phyloP scores from a whole-genome alignment of 2,797 vertebrate genomes.

The Aphelocoma californica region DNA sequence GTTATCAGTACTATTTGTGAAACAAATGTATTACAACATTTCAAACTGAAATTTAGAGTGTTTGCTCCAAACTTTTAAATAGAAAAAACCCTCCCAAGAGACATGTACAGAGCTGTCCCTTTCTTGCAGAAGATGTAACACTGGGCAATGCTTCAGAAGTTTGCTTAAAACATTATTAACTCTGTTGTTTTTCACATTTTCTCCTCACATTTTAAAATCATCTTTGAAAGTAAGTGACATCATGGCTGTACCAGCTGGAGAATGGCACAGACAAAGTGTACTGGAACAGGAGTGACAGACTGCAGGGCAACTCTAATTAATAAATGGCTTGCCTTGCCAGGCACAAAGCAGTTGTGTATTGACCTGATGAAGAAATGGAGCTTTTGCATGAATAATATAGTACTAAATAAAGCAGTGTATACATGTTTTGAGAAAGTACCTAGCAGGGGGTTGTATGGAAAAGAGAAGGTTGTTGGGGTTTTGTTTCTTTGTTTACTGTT shows the following conservation, averaged over 20 bases:
- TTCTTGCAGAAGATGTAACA: neutral
- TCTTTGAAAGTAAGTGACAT: neutral
- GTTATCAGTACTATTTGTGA: neutral
- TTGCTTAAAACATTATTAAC: neutral
- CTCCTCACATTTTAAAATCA: neutral
- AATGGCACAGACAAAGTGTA: constrained; percentile 19
- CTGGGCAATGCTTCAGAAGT: neutral
- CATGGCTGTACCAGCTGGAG: constrained; percentile 16
- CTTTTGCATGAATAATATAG: neutral
- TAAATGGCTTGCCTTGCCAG: constrained; percentile 17
- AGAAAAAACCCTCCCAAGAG: neutral
- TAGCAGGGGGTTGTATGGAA: neutral
- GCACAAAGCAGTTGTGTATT: neutral
- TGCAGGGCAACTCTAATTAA: constrained; percentile 41
- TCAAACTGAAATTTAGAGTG: neutral
- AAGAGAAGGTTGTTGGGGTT: neutral
- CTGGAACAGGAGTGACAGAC: constrained; percentile 25
- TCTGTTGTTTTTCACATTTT: neutral
- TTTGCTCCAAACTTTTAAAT: neutral
- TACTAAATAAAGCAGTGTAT: neutral
- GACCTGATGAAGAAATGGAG: neutral
- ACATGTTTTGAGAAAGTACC: neutral
- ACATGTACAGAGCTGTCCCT: neutral
- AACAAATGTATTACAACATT: neutral
- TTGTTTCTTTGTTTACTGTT: constrained; percentile 9